phyloP scores from a whole-genome alignment of 2,888 invertebrate genomes.

The Drosophila testacea region DNA sequence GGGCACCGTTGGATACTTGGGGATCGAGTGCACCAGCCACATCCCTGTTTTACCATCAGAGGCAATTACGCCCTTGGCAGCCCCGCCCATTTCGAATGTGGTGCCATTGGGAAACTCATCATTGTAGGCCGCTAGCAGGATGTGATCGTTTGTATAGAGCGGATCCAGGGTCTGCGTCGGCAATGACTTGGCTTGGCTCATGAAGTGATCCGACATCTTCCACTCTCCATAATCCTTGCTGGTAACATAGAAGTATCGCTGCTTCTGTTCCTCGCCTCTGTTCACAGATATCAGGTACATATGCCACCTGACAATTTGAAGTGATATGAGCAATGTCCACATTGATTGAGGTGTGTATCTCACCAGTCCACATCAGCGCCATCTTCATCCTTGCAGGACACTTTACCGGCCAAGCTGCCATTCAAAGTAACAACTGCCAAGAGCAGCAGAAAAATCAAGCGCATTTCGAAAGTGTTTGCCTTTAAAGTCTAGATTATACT shows the following conservation, averaged over 20 bases:
- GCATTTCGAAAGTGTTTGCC: conserved; percentile 1
- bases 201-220: conserved; percentile 88
- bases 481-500: neutral
- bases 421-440: neutral
- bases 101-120: conserved; percentile 92
- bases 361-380: conserved; percentile 80
- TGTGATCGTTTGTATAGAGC: conserved; percentile 66
- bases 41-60: conserved; percentile 91
- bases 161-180: conserved; percentile 88
- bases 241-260: conserved; percentile 90
- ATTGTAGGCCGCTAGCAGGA: conserved; percentile 91
- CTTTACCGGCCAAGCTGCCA: conserved; percentile 32
- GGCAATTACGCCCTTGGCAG: conserved; percentile 94
- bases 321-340: neutral
- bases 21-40: conserved; percentile 98
- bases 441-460: neutral
- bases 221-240: conserved; percentile 87
- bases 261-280: conserved; percentile 87
- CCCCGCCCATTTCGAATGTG: conserved; percentile 87
- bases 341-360: conserved; percentile 8
- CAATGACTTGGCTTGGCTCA: conserved; percentile 88
- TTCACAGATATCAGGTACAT: conserved; percentile 88
- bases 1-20: conserved; percentile 90
- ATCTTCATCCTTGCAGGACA: conserved; percentile 79
- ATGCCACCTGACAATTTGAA: conserved; percentile 89